Evolutionary conservation across 1,140 invertebrate species (phyloP), one percentile per base, ranked within the genome.

Genomic region (Listronotus bonariensis): DNA sequence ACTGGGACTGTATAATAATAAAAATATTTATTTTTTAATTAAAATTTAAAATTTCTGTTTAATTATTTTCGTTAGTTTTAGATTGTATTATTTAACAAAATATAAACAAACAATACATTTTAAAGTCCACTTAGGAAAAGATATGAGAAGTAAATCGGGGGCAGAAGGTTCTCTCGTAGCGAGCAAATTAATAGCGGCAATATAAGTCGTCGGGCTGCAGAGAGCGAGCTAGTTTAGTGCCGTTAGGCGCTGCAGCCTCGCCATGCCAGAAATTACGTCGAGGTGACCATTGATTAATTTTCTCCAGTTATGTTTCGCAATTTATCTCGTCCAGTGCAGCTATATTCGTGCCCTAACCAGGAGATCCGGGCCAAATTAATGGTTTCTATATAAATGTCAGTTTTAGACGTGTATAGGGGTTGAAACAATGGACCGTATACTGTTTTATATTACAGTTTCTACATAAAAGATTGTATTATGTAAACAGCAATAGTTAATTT

Each of bases 261-360:
- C 57, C 56, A 59, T 66, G 64, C 56, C 64, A 66, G 64, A 66
- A 66, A 66, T 66, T 66, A 66, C 64, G 64, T 42, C 62, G 64
- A 66, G 64, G 64, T 66, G 64, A 66, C 64, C 64, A 66, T 66
- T 66, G 64, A 66, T 66, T 66, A 66, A 66, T 66, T 66, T 66
- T 66, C 64, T 66, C 64, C 64, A 66, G 64, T 66, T 66, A 66
- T 66, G 64, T 49, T 59, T 66, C 64, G 64, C 64, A 66, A 66
- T 66, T 66, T 66, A 66, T 66, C 54, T 59, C 64, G 64, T 38
- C 57, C 56, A 57, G 53, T 59, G 56, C 48, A 56, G 48, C 55
- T 40, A 66, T 66, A 59, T 59, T 66, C 64, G 17, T 51, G 63
- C 46, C 55, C 64, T 52, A 49, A 60, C 55, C 56, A 57, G 64